Conservation (phyloP, 2,113 vertebrate genomes). For the Phrynosoma platyrhinos region DNA sequence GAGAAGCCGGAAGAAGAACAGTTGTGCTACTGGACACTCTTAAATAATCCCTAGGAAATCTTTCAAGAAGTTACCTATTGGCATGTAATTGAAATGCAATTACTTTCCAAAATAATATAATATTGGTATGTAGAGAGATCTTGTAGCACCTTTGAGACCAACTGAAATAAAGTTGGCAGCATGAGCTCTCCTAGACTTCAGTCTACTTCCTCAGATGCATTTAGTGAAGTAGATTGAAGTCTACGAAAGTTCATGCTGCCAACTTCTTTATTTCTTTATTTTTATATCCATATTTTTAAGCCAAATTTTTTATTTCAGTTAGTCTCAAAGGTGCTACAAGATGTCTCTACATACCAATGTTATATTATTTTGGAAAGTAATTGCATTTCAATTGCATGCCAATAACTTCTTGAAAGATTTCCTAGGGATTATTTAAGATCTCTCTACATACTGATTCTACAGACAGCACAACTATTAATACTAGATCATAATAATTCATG, state of each 20-base stretch:
- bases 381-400: background rate
- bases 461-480: background rate
- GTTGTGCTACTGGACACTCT: background rate
- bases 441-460: no score
- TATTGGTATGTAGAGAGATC: background rate
- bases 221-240: no score
- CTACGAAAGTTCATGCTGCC: no score
- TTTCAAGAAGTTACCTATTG: constrained; percentile 22
- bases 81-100: background rate
- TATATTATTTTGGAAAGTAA: constrained; percentile 5
- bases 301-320: no score
- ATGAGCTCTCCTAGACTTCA: no score
- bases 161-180: no score
- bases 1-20: background rate
- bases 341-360: background rate
- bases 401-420: constrained; percentile 14
- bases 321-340: no score
- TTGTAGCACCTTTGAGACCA: no score
- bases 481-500: background rate
- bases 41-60: background rate
- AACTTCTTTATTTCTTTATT: no score
- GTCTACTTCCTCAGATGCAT: no score
- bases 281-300: background rate
- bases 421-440: background rate
- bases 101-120: constrained; percentile 7